Evolutionary conservation across 2,888 invertebrate genomes (phyloP), one percentile per base, ranked within the genome.

Genomic region (Nowickia ferox): DNA sequence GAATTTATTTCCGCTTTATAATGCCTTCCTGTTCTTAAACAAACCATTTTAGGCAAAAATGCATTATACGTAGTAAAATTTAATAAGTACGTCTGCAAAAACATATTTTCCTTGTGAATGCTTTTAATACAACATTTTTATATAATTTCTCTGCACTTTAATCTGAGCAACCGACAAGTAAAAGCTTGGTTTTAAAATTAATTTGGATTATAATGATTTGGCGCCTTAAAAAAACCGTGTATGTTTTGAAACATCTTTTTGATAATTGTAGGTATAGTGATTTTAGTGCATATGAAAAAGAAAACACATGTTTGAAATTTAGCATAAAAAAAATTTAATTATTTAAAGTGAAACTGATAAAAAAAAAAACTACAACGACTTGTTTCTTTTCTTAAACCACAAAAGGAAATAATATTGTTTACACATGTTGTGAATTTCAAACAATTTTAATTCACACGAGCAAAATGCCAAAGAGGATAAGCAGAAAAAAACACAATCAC

Each of bases 401-500:
- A 63, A 75, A 85, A 86, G 82, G 79, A 82, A 86, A 82, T 83
- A 69, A 74, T 79, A 86, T 71, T 82, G 40, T 76, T 83, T 79
- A 82, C 85, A 86, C 79, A 86, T 86, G 85, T 83, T 86, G 85
- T 86, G 83, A 86, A 79, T 79, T 75, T 83, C 78, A 59, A 65
- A 59, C 66, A 71, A 65, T 79, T 79, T 82, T 30, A 79, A 79
- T 86, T 86, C 85, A 86, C 85, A 86, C 85, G 85, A 79, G 22
- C 11, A 74, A 77, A 69, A 77, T 68, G 59, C 38, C 46, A 72
- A 22, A 61, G 17, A 66, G 42, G 53, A 61, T 46, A 44, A 63
- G 44, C 55, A 42, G 13, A 55, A 69, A 75, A 53, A 46, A 55
- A 66, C 42, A 44, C 30, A 55, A 53, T n/a, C 5, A 30, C 30